These are phyloP conservation scores for Mesoligia furuncula DNA, from an alignment of 2,888 invertebrate species.

Conservation along the genomic window DNA sequence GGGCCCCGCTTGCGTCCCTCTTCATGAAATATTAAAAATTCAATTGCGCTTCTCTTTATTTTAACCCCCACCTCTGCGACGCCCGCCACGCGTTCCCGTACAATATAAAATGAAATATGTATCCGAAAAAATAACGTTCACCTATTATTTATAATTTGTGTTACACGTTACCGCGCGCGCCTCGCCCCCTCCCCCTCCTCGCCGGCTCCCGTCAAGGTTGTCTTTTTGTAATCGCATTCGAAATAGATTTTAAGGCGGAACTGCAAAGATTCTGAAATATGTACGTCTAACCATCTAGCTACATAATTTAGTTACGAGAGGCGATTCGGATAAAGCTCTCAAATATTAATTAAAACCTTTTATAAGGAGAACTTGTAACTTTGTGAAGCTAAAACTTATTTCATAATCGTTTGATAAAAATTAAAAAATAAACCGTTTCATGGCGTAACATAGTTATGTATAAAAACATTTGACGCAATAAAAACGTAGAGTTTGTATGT, in stretches of 20 bases:
- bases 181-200: constrained; percentile 52
- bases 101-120: constrained; percentile 90
- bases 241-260: constrained; percentile 53
- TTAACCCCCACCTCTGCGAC: constrained; percentile 87
- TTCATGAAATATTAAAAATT: constrained; percentile 91
- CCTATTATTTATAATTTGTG: constrained; percentile 90
- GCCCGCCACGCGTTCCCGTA: constrained; percentile 81
- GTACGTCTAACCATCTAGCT: background rate
- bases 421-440: constrained; percentile 29
- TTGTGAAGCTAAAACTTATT: constrained; percentile 42
- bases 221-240: constrained; percentile 61
- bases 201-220: constrained; percentile 66
- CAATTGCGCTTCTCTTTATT: constrained; percentile 91
- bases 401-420: constrained; percentile 52
- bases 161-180: constrained; percentile 74
- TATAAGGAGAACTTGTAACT: constrained; percentile 28
- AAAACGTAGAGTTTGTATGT: constrained; percentile 67
- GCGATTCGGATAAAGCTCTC: constrained; percentile 2
- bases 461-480: constrained; percentile 70
- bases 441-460: constrained; percentile 60
- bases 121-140: constrained; percentile 88
- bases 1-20: constrained; percentile 84
- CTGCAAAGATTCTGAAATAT: constrained; percentile 24
- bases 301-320: background rate
- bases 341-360: constrained; percentile 28